Evolutionary conservation across 2,797 vertebrate species (phyloP).

Genomic region (Pseudocheirus occidentalis): DNA sequence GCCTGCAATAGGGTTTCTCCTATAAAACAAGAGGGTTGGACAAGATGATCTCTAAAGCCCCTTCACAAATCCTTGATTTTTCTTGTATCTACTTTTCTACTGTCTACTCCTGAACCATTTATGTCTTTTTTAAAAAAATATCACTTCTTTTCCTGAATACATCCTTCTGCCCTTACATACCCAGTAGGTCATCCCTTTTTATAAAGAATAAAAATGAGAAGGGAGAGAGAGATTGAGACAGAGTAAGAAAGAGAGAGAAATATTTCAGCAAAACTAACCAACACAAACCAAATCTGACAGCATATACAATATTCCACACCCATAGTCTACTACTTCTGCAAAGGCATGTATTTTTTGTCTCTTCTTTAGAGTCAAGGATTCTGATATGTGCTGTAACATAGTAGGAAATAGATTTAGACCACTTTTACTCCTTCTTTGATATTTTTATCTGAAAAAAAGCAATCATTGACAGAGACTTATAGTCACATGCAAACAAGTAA

Average conservation of each 20-base stretch:
- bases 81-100: neutral
- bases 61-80: neutral
- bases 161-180: neutral
- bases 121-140: neutral
- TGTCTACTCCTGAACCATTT: neutral
- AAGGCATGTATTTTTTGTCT: neutral
- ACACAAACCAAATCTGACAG: neutral
- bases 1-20: neutral
- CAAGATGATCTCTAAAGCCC: neutral
- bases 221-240: too few species aligned
- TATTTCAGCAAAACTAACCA: neutral
- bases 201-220: neutral
- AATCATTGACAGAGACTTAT: conserved; percentile 13
- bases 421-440: neutral
- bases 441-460: conserved; percentile 32
- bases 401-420: neutral
- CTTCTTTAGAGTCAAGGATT: neutral
- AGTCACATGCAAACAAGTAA: neutral
- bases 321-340: neutral
- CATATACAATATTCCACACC: neutral
- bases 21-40: neutral
- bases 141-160: neutral
- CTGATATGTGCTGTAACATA: neutral
- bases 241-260: neutral
- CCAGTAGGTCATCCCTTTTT: neutral